Evolutionary conservation across 2,888 invertebrate genomes (phyloP).

Genomic region (Ctenicera cuprea): DNA sequence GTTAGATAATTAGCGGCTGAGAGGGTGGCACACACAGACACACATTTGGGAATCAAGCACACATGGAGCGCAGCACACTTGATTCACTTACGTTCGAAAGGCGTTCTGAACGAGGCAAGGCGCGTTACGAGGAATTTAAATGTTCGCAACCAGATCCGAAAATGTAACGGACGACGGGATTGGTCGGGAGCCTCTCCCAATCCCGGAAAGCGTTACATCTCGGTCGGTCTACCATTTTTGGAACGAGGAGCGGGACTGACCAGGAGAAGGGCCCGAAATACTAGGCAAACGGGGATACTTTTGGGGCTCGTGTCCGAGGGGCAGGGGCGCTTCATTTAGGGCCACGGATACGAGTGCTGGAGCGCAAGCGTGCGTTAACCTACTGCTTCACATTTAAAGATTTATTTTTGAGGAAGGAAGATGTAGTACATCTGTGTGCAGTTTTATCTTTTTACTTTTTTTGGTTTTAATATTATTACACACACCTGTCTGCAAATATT

Average conservation of each 20-base stretch:
- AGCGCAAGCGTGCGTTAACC: slow-evolving; percentile 65
- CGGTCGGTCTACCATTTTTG: slow-evolving; percentile 79
- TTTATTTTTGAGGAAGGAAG: slow-evolving; percentile 30
- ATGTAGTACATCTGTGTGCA: slow-evolving; percentile 10
- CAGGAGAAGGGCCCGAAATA: slow-evolving; percentile 68
- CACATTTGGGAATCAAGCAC: slow-evolving; percentile 37
- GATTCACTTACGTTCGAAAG: slow-evolving; percentile 94
- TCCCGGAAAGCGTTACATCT: slow-evolving; percentile 72
- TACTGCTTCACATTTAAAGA: slow-evolving; percentile 58
- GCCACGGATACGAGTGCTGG: slow-evolving; percentile 55
- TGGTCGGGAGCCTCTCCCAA: slow-evolving; percentile 73
- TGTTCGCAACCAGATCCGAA: slow-evolving; percentile 86
- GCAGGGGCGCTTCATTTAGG: slow-evolving; percentile 55
- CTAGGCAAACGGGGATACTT: slow-evolving; percentile 54
- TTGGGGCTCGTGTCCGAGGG: slow-evolving; percentile 46
- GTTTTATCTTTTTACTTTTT: background rate
- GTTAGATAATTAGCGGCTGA: slow-evolving; percentile 40
- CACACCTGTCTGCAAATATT: background rate
- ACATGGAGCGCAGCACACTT: slow-evolving; percentile 50
- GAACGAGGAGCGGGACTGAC: slow-evolving; percentile 72
- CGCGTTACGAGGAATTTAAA: slow-evolving; percentile 84
- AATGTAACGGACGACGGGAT: slow-evolving; percentile 72
- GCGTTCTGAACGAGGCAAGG: slow-evolving; percentile 94
- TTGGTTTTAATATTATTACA: slow-evolving; percentile 1
- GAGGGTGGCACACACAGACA: slow-evolving; percentile 46